Conservation (phyloP, 2,888 invertebrate species). For the Bellardia pandia region DNA sequence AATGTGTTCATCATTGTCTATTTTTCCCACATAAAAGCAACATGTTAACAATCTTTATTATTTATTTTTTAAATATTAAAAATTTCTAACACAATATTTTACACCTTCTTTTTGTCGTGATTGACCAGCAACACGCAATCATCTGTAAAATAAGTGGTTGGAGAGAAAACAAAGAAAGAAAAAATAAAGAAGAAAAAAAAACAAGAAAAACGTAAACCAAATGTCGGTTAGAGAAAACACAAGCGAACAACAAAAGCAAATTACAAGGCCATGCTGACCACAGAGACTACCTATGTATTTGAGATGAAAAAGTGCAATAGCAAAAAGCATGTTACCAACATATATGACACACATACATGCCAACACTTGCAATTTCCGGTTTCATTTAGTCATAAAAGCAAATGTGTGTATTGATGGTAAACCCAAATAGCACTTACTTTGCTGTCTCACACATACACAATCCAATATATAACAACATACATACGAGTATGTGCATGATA, state of each 20-base stretch:
- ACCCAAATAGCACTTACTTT: constrained; percentile 44
- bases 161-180: constrained; percentile 4
- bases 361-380: constrained; percentile 44
- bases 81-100: constrained; percentile 9
- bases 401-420: constrained; percentile 55
- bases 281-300: constrained; percentile 17
- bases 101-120: constrained; percentile 28
- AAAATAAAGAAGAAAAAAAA: constrained; percentile 4
- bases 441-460: not conserved
- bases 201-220: not conserved
- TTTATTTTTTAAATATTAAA: constrained; percentile 14
- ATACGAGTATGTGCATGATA: not conserved
- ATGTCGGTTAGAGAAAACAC: constrained; percentile 6
- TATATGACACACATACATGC: not conserved
- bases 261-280: constrained; percentile 31
- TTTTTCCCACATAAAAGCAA: not conserved
- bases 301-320: not conserved
- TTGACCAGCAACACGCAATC: constrained; percentile 46
- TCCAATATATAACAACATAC: not conserved
- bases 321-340: not conserved
- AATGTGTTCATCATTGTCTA: not conserved
- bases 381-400: constrained; percentile 56
- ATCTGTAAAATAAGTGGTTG: constrained; percentile 35
- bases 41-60: not conserved
- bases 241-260: not conserved